A percentile compares a stretch with the other conserved stretches of the same genome.
These are phyloP conservation scores for Eupsilia transversa DNA, from an alignment of 2,888 invertebrate genomes.

Conservation along the genomic window DNA sequence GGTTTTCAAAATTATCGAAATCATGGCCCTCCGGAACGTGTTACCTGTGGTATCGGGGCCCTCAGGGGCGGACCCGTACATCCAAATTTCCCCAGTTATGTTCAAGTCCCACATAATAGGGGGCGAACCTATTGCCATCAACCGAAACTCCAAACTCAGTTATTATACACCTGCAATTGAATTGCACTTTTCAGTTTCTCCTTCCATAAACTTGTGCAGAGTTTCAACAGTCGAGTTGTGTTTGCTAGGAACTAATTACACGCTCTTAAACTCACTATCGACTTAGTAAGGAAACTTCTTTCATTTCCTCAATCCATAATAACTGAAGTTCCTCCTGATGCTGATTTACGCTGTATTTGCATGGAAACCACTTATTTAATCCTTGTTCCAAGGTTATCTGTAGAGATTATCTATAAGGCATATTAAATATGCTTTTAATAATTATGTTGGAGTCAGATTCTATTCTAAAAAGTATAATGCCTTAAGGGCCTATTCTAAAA, in stretches of 20 bases:
- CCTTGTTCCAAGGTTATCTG: not conserved
- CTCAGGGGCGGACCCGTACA: too few relatives aligned
- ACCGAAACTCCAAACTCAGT: not conserved
- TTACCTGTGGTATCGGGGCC: too few relatives aligned
- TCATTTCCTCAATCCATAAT: constrained; percentile 28
- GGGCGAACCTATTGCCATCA: not conserved
- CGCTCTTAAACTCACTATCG: constrained; percentile 21
- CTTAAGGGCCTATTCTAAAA: too few relatives aligned
- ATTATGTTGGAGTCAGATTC: not conserved
- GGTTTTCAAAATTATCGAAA: too few relatives aligned
- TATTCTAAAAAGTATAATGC: too few relatives aligned
- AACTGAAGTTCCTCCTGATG: not conserved
- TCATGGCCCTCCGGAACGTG: too few relatives aligned
- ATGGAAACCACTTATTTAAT: not conserved
- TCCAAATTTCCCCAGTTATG: too few relatives aligned
- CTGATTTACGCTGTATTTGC: constrained; percentile 17
- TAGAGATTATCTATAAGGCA: not conserved
- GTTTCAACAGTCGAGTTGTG: constrained; percentile 6
- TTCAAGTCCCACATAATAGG: too few relatives aligned
- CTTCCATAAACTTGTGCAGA: constrained; percentile 17
- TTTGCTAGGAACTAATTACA: constrained; percentile 28
- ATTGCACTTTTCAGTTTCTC: constrained; percentile 6
- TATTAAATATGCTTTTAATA: too few relatives aligned
- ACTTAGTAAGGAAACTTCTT: constrained; percentile 38
- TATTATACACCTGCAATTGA: not conserved